A percentile compares a stretch with the other conserved stretches of the same genome.
phyloP scores from a whole-genome alignment of 2,888 invertebrate genomes.

The Oligia strigilis region DNA sequence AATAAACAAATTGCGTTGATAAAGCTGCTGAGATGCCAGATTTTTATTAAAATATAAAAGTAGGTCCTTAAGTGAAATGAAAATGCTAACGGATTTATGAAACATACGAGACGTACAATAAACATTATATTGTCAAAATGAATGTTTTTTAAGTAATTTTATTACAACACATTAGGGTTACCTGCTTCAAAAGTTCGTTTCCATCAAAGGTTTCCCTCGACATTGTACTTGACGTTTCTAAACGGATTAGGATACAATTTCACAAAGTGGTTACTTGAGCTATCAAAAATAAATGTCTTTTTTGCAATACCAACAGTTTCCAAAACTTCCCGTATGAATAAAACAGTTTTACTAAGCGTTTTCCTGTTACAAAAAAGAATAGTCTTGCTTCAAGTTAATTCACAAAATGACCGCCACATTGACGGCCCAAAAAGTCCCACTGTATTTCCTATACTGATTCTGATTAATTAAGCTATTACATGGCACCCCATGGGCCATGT shows the following conservation, averaged over 20 bases:
- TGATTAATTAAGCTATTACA: constrained; percentile 34
- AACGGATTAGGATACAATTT: constrained; percentile 26
- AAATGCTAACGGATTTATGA: neutral
- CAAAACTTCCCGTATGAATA: neutral
- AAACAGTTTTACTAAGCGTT: neutral
- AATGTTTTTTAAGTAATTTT: constrained; percentile 17
- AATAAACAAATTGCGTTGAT: neutral
- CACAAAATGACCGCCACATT: neutral
- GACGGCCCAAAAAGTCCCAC: neutral
- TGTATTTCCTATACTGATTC: constrained; percentile 11
- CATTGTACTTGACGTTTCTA: neutral
- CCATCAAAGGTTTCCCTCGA: neutral
- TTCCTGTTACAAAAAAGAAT: neutral
- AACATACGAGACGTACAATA: neutral
- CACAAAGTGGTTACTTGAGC: constrained; percentile 1
- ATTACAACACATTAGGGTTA: constrained; percentile 12
- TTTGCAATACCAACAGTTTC: neutral
- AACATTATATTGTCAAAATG: neutral
- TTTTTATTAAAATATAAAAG: neutral
- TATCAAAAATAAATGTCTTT: constrained; percentile 2
- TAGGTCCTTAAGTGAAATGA: neutral
- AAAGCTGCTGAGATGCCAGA: neutral
- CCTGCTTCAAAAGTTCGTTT: constrained; percentile 13
- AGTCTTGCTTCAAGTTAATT: neutral
- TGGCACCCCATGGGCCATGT: constrained; percentile 4